Evolutionary conservation across 2,113 vertebrate species (phyloP).

Genomic region (Lutjanus erythropterus): DNA sequence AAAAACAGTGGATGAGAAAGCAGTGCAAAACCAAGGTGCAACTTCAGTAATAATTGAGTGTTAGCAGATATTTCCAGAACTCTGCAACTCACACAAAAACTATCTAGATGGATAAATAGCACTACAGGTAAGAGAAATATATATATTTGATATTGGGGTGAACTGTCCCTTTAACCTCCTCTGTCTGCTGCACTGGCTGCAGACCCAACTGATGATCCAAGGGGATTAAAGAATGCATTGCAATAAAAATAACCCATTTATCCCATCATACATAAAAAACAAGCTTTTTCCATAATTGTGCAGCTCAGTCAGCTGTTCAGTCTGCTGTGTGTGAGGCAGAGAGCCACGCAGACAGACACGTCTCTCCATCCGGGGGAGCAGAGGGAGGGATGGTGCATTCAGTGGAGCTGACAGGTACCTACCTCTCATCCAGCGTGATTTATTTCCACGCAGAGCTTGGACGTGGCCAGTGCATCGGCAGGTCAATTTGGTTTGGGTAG

Average conservation of each 20-base stretch:
- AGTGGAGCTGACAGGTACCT: constrained; percentile 71
- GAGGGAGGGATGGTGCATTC: constrained; percentile 49
- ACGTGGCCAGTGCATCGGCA: constrained; percentile 66
- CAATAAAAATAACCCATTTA: neutral
- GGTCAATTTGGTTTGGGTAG: constrained; percentile 76
- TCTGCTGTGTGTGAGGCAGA: constrained; percentile 43
- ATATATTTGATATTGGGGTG: no score
- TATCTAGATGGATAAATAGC: no score
- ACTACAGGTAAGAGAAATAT: no score
- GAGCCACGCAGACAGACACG: constrained; percentile 16
- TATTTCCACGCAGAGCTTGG: constrained; percentile 65
- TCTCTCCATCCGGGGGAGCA: constrained; percentile 41
- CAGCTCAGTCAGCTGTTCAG: constrained; percentile 46
- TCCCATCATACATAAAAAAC: constrained; percentile 1
- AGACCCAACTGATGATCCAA: neutral
- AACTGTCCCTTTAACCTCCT: no score
- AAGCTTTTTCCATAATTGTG: constrained; percentile 34
- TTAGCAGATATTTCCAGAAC: no score
- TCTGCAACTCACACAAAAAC: no score
- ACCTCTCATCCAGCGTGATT: constrained; percentile 76
- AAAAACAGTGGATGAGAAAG: no score
- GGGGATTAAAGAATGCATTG: constrained; percentile 16
- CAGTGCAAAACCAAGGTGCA: no score
- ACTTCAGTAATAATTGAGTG: no score
- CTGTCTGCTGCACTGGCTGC: neutral